phyloP scores from a whole-genome alignment of 2,113 vertebrate species.

The Indicator indicator region DNA sequence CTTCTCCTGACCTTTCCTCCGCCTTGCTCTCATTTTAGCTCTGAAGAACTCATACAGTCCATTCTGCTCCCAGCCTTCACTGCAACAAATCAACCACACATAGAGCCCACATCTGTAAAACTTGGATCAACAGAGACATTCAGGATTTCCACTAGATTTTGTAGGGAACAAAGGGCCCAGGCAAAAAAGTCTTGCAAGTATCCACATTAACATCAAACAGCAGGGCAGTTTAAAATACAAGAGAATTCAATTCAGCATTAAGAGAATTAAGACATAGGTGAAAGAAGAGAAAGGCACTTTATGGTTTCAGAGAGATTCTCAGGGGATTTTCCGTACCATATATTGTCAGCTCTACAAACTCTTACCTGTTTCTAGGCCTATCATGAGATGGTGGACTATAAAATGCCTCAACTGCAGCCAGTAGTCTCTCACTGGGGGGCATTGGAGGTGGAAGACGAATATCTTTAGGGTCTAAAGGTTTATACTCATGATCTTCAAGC shows the following conservation, averaged over 20 bases:
- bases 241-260: background rate
- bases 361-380: slow-evolving; percentile 95
- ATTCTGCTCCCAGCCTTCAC: slow-evolving; percentile 99
- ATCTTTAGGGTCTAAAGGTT: slow-evolving; percentile 96
- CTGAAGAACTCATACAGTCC: slow-evolving; percentile 97
- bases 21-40: slow-evolving; percentile 95
- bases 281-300: background rate
- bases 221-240: background rate
- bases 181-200: background rate
- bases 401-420: slow-evolving; percentile 96
- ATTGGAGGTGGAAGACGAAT: slow-evolving; percentile 97
- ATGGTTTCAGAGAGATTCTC: background rate
- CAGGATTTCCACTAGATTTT: background rate
- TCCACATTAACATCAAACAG: background rate
- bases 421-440: slow-evolving; percentile 94
- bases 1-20: slow-evolving; percentile 95
- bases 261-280: background rate
- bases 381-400: slow-evolving; percentile 98
- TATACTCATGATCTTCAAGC: slow-evolving; percentile 97
- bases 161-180: background rate
- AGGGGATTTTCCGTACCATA: background rate
- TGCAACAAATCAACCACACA: slow-evolving; percentile 66
- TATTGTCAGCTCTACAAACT: background rate
- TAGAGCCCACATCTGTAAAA: background rate
- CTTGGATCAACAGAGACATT: fast-evolving